Conservation (phyloP, 1,140 invertebrate species). For the Procambarus virginalis region DNA sequence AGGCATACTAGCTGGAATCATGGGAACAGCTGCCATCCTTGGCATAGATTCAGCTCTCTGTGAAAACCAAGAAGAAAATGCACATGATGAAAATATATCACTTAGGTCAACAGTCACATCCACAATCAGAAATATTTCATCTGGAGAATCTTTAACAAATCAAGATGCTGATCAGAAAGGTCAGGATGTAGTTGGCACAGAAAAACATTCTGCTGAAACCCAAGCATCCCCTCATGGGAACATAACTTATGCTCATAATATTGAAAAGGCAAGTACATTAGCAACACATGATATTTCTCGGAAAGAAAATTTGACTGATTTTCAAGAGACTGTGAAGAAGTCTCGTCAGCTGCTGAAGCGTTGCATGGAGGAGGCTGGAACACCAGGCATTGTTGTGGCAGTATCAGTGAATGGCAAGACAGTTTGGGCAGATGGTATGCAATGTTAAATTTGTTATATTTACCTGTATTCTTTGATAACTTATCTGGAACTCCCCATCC, state of each 20-base stretch:
- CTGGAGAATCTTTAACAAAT: neutral
- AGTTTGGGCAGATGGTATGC: conserved; percentile 42
- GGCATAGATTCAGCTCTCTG: conserved; percentile 22
- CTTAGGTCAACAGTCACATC: neutral
- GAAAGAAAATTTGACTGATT: neutral
- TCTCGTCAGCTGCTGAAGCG: conserved; percentile 18
- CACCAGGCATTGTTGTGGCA: conserved; percentile 26
- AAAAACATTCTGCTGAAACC: neutral
- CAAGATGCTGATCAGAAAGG: neutral
- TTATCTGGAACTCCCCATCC: too few relatives aligned
- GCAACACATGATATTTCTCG: neutral
- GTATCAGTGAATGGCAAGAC: conserved; percentile 49
- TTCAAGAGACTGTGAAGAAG: neutral
- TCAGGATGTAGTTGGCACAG: conserved; percentile 23
- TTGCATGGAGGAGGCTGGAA: conserved; percentile 22
- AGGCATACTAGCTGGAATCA: conserved; percentile 3
- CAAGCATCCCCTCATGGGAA: neutral
- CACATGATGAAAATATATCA: neutral
- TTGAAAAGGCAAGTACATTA: neutral
- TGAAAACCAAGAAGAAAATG: conserved; percentile 6
- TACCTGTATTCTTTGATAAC: too few relatives aligned
- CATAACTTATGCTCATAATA: neutral
- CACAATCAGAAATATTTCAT: neutral
- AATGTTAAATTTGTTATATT: neutral
- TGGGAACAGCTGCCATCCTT: conserved; percentile 17